Evolutionary conservation across 2,797 vertebrate genomes (phyloP), one percentile per base, ranked within the genome.

Genomic region (Hybognathus amarus): DNA sequence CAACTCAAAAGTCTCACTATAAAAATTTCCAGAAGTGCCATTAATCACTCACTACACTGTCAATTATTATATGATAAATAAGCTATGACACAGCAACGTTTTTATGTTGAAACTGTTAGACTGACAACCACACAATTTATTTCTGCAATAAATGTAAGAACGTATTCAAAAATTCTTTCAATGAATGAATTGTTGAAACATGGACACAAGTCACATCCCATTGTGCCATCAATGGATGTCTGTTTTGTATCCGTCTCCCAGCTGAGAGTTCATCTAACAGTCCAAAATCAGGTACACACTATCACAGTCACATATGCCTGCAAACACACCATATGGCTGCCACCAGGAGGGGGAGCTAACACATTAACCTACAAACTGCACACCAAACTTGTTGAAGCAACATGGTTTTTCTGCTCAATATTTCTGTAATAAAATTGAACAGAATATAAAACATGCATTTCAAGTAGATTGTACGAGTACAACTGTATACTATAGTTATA

Each of bases 201-300:
- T 67, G 7, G 10, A 33, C 50, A 20, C 36, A 40, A 42, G 11
- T 50, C 36, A 50, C 11, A 30, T 63, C 18, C 33, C 17, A 47
- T 52, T 85, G 40, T 74, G 56, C 63, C 38, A 30, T 38, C 67
- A 77, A 54, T 17, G 1, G 36, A 17, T 64, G 68, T 54, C 74
- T 69, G 24, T 10, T 80, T 66, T 71, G 36, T 47, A 52, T 83
- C 33, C 24, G 52, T 79, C 75, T 80, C 20, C 30, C 56, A 79
- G 24, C 22, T n/a, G 13, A 73, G 12, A 73, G 24, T 70, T 71
- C 63, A 83, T 61, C 54, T 71, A 52, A 68, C 42, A 64, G 38
- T 77, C 27, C 84, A 77, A 27, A 38, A 80, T 50, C 70, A 85
- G 52, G 56, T 42, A 70, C 56, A 71, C 33, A 36, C 74, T 63